Base-by-base conservation (phyloP, 2,888 invertebrate genomes). In the Corbicula japonica region DNA sequence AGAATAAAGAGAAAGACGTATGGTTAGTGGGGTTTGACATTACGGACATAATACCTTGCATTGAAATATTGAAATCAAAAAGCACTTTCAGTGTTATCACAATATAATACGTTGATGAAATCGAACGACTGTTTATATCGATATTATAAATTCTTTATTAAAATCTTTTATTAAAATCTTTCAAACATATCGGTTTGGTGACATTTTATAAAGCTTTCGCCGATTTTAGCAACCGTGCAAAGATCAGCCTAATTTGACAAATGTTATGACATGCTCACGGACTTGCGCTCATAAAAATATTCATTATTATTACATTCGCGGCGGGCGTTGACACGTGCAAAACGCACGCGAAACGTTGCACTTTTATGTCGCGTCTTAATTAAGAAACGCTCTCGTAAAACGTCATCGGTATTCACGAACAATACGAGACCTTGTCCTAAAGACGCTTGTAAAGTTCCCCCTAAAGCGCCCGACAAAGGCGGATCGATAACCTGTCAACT, bases 401-500 rank as follows among this genome's bases (percentile, higher is more conserved):
- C 35, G 56, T 56, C 56, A 34, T 56, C 8, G 35, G 35, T 35
- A 56, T 21, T 8, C 34, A 35, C 32, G 32, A 35, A n/a, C 35
- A 23, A 50, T 54, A 54, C 54, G 66, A 54, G 54, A 21, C 34
- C 30, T 8, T 8, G 35, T 41, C 66, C 54, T 66, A 26, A 66
- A 66, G 54, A 66, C 41, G 52, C 35, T 66, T 52, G 23, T n/a
- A 41, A 66, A 66, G 28, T 23, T 21, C 26, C 38, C 4, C 30
- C 23, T 41, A 35, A 63, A 63, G 30, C 48, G 28, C 18, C 21
- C 54, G 23, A 58, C 54, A 54, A 66, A 38, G 41, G 54, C 41
- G 38, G 38, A 46, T 65, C 65, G 35, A 65, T 65, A 65, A 30
- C 35, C 23, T 52, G 52, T 38, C 32, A 66, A 35, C 52, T 54